phyloP scores from a whole-genome alignment of 1,140 invertebrate genomes.

The Diabrotica undecimpunctata region DNA sequence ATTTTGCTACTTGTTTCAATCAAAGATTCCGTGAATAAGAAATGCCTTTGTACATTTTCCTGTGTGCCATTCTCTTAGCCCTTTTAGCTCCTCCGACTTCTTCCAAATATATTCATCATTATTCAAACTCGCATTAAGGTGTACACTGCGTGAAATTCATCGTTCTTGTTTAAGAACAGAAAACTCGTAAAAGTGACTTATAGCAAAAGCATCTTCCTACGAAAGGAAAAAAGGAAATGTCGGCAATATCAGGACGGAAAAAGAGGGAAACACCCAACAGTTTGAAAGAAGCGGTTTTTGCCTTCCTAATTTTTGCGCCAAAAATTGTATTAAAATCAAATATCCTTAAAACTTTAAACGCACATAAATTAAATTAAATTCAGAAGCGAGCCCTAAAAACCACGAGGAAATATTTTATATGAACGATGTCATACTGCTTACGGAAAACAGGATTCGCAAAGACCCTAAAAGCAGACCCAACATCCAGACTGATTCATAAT shows the following conservation, averaged over 20 bases:
- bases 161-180: not conserved
- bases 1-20: not conserved
- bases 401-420: not conserved
- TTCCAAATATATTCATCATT: not conserved
- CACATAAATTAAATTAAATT: conserved; percentile 1
- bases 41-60: not conserved
- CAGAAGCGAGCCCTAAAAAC: not conserved
- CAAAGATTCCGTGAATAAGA: not conserved
- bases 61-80: not conserved
- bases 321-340: not conserved
- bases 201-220: not conserved
- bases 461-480: no score
- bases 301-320: not conserved
- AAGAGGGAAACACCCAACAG: not conserved
- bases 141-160: not conserved
- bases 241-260: not conserved
- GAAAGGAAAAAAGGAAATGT: not conserved
- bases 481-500: no score
- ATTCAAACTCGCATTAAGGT: not conserved
- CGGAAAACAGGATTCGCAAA: no score
- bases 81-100: not conserved
- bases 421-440: no score
- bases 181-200: not conserved
- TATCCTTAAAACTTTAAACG: not conserved
- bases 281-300: not conserved